These are phyloP conservation scores for Embidobia sp. DNA, from an alignment of 2,888 invertebrate species.

Conservation along the genomic window DNA sequence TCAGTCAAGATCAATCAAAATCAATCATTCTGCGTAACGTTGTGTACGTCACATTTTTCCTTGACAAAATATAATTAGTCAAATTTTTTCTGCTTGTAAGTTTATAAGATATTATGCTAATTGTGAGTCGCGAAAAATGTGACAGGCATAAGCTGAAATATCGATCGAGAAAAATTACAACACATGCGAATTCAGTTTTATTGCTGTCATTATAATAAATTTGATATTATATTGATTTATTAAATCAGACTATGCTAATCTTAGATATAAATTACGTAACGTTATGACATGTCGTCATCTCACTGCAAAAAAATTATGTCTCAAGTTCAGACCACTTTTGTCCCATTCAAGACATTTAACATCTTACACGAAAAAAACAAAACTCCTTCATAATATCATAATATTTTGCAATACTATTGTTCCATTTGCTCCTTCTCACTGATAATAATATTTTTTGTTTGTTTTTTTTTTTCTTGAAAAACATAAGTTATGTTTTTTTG, in stretches of 20 bases:
- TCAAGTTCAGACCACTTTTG: too few species aligned
- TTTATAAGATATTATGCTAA: conserved; percentile 45
- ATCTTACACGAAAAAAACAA: too few species aligned
- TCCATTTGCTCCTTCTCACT: too few species aligned
- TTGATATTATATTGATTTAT: conserved; percentile 24
- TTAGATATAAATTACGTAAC: conserved; percentile 10
- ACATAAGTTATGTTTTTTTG: too few species aligned
- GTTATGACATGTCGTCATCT: conserved; percentile 8
- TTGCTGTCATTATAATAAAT: conserved; percentile 34
- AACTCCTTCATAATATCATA: too few species aligned
- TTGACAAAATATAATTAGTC: conserved; percentile 18
- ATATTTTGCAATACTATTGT: too few species aligned
- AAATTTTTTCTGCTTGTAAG: conserved; percentile 4
- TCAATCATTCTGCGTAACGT: conserved; percentile 40
- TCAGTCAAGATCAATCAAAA: conserved; percentile 50
- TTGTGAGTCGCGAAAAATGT: conserved; percentile 31
- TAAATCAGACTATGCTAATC: conserved; percentile 30
- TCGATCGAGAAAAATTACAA: conserved; percentile 13
- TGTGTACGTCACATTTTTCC: conserved; percentile 21
- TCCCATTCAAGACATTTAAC: too few species aligned
- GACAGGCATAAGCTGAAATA: conserved; percentile 35
- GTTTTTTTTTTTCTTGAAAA: background rate
- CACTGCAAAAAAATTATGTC: too few species aligned
- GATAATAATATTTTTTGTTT: too few species aligned
- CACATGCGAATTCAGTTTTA: conserved; percentile 26